Evolutionary conservation across 2,113 vertebrate genomes (phyloP), one percentile per base, ranked within the genome.

Genomic region (Scalopus aquaticus): DNA sequence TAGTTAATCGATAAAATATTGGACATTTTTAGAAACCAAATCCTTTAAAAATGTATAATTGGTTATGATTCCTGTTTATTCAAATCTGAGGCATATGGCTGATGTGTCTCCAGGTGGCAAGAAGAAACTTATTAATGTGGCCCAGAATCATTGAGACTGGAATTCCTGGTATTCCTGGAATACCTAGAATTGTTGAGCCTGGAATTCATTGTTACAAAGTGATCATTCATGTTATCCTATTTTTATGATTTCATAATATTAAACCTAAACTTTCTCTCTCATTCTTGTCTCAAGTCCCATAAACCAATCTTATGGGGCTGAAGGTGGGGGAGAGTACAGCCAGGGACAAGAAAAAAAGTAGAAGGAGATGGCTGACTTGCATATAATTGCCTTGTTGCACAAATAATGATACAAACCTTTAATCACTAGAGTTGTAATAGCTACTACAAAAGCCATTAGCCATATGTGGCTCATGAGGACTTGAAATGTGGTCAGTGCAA

Each of bases 371-470:
- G n/a, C 6, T 32, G 19, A 42, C 37, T 49, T 64, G 90, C 11
- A 4, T 44, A 9, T 19, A 6, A 56, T 64, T 2, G 30, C 79
- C 30, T 0, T 9, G 6, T 13, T 5, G 17, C 24, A 28, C 60
- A 65, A 13, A 69, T 7, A 3, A 3, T 16, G 5, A 22, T 1
- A 22, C 1, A 16, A 49, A 5, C 3, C 11, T 3, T 22, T 5
- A 5, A 0, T 32, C 51, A 35, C 16, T 7, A 5, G 35, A 9
- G 16, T 17, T 49, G 22, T 4, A 0, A 4, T 7, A 26, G 44
- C 72, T 16, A 0, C 4, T 3, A 10, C 1, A 0, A 5, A 15
- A 28, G 44, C 35, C 32, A 0, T 4, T 6, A 54, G 42, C 56
- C 24, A 0, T 2, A 2, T 0, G 7, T 22, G 70, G 39, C 30